A percentile compares a stretch with the other conserved stretches of the same genome.
Conservation (phyloP, 2,888 invertebrate genomes). For the Drosophila villosipedis region DNA sequence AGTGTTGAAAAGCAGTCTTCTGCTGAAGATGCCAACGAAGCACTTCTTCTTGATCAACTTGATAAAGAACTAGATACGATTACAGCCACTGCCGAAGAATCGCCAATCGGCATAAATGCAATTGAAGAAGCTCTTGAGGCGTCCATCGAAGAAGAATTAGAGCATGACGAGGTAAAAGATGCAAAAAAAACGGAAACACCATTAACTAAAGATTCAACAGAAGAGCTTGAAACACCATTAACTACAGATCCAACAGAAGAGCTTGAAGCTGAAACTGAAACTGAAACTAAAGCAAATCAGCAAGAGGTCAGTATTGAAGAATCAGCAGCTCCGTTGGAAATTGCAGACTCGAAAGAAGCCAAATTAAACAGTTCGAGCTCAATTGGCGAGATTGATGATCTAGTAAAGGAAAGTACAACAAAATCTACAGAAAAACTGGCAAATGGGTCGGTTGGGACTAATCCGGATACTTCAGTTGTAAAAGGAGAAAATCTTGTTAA, state of each 20-base stretch:
- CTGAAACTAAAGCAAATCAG: not conserved
- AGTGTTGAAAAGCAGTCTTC: not conserved
- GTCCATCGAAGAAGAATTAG: not conserved
- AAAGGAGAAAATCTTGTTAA: not conserved
- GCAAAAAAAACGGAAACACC: not conserved
- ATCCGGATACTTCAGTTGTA: not conserved
- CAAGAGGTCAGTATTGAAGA: not conserved
- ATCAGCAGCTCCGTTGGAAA: not conserved
- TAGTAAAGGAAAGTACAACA: not conserved
- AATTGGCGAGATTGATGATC: not conserved
- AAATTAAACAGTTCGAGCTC: constrained; percentile 1
- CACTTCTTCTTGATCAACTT: not conserved
- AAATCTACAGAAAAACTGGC: not conserved
- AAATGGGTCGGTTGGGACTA: not conserved
- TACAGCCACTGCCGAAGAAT: not conserved
- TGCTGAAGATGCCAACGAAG: not conserved
- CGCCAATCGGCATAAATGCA: not conserved
- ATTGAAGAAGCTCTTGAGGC: not conserved
- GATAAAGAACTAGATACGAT: not conserved
- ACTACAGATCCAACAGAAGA: not conserved
- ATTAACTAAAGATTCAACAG: not conserved
- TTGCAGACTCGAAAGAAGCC: not conserved
- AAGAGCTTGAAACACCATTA: not conserved
- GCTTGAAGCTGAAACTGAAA: not conserved
- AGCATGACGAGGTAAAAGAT: not conserved